Conservation (phyloP, 2,113 vertebrate species). For the Buteo buteo region DNA sequence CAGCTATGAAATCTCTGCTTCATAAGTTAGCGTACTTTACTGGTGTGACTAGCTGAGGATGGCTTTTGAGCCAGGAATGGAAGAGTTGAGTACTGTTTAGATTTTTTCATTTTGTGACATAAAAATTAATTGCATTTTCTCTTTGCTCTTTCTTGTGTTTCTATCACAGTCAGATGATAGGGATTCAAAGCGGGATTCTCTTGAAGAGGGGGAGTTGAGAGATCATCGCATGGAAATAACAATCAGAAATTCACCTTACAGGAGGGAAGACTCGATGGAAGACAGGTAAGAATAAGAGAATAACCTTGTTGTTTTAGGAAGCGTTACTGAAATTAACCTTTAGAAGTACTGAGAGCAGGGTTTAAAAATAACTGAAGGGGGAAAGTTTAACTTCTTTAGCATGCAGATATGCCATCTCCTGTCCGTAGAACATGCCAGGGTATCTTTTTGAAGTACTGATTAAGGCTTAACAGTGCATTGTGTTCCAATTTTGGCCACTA, state of each 20-base stretch:
- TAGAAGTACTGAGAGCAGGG: accelerated
- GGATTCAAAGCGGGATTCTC: conserved; percentile 95
- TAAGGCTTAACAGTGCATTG: not conserved
- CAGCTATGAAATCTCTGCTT: not conserved
- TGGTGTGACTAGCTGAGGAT: not conserved
- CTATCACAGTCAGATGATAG: conserved; percentile 90
- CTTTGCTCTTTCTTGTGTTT: not conserved
- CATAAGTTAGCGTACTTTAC: accelerated
- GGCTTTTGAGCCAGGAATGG: not conserved
- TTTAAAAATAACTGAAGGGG: not conserved
- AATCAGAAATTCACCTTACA: conserved; percentile 93
- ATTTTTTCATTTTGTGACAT: accelerated
- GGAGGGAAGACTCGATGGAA: conserved; percentile 91
- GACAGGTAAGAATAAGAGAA: conserved; percentile 77
- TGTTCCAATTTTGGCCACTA: not conserved
- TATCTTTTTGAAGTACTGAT: not conserved
- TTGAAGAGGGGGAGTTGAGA: conserved; percentile 96
- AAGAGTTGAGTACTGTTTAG: not conserved
- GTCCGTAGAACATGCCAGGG: accelerated
- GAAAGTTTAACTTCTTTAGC: not conserved
- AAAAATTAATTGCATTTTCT: not conserved
- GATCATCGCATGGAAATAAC: conserved; percentile 99
- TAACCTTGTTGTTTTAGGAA: too few species aligned
- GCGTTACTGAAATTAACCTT: not conserved
- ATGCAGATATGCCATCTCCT: not conserved